phyloP scores from a whole-genome alignment of 2,113 vertebrate species.

The Alligator sinensis region DNA sequence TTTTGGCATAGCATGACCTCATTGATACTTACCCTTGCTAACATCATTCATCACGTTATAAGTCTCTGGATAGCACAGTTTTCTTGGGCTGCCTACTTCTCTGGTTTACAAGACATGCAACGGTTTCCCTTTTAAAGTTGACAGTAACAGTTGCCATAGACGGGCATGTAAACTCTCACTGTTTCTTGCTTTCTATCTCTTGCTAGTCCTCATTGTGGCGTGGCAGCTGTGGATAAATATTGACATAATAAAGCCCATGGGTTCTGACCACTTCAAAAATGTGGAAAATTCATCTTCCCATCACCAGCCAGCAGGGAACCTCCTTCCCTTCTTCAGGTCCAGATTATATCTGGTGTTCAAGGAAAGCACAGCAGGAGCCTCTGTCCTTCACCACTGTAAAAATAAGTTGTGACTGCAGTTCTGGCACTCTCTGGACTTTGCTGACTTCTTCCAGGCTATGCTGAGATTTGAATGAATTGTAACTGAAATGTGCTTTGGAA shows the following conservation, averaged over 20 bases:
- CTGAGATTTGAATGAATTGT: neutral
- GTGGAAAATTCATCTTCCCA: neutral
- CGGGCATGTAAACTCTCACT: neutral
- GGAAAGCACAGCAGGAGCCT: neutral
- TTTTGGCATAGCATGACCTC: no score
- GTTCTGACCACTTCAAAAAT: neutral
- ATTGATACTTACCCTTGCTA: neutral
- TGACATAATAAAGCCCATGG: neutral
- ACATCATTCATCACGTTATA: neutral
- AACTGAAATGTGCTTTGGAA: neutral
- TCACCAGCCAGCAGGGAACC: neutral
- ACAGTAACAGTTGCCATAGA: neutral
- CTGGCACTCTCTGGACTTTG: neutral
- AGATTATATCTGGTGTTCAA: neutral
- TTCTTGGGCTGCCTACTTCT: neutral
- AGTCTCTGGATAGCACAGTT: neutral
- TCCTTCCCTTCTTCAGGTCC: neutral
- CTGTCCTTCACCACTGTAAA: rapidly evolving
- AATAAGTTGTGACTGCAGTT: neutral
- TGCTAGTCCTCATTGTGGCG: neutral
- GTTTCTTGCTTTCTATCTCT: neutral
- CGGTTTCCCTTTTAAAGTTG: neutral
- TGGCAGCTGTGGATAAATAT: neutral
- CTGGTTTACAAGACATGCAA: neutral
- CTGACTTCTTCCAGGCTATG: neutral